Percentiles rank a stretch among this genome's conserved stretches.
These are phyloP conservation scores for Naja naja DNA, from an alignment of 2,113 vertebrate genomes.

Conservation along the genomic window DNA sequence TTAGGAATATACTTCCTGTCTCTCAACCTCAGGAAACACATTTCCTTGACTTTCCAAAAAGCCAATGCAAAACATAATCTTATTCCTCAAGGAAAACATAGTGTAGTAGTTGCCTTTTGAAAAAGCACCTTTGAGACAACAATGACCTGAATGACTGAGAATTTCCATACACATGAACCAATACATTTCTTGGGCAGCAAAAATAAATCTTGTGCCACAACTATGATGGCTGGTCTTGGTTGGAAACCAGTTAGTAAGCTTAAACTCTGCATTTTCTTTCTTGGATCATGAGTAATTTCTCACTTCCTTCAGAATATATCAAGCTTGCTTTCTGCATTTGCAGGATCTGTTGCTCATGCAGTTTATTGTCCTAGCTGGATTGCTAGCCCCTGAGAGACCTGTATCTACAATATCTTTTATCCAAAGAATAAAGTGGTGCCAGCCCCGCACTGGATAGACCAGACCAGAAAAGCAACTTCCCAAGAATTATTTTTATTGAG, in stretches of 20 bases:
- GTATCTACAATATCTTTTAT: neutral
- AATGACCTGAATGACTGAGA: neutral
- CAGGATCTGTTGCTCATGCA: neutral
- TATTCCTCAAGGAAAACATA: too few relatives aligned
- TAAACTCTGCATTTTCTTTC: neutral
- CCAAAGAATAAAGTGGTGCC: neutral
- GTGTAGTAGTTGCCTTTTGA: neutral
- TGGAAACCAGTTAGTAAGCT: neutral
- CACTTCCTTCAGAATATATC: neutral
- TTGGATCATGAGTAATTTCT: neutral
- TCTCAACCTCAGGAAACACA: slow-evolving; percentile 84
- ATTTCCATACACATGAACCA: neutral
- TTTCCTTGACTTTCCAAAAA: slow-evolving; percentile 81
- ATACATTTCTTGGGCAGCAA: neutral
- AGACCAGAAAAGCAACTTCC: neutral
- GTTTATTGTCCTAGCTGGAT: neutral
- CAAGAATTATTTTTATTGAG: neutral
- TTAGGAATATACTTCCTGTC: slow-evolving; percentile 80
- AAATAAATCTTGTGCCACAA: neutral
- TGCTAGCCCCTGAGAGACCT: neutral
- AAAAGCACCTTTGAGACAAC: neutral
- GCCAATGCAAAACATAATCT: slow-evolving; percentile 54
- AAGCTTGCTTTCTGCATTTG: neutral
- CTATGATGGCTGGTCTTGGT: neutral
- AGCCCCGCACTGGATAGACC: neutral